Conservation (phyloP, 2,797 vertebrate genomes). For the Acanthurus tractus region DNA sequence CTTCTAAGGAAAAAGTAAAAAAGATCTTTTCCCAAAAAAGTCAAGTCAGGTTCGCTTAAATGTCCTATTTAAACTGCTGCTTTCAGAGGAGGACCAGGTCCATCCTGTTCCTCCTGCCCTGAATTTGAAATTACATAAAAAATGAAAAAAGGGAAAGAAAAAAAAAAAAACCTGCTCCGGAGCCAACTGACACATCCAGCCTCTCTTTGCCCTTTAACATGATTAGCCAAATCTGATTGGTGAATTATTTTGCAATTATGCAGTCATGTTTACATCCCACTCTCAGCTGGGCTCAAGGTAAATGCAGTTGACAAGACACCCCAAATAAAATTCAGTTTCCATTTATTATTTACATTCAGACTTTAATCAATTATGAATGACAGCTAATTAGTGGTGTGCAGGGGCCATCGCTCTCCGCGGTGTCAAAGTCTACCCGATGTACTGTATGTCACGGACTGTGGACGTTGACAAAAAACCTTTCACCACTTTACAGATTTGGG, state of each 20-base stretch:
- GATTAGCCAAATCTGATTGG: conserved; percentile 53
- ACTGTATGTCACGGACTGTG: conserved; percentile 60
- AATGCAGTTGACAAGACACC: conserved; percentile 62
- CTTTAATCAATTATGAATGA: conserved; percentile 84
- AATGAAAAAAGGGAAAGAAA: background rate
- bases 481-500: conserved; percentile 67
- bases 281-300: conserved; percentile 45
- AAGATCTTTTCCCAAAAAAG: background rate
- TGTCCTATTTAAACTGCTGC: conserved; percentile 24
- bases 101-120: conserved; percentile 18
- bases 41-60: conserved; percentile 10
- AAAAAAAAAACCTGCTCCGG: background rate
- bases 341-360: conserved; percentile 81
- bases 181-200: conserved; percentile 34
- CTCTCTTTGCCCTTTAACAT: conserved; percentile 44
- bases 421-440: conserved; percentile 67
- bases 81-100: conserved; percentile 20
- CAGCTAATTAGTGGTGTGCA: conserved; percentile 78
- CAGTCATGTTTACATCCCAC: conserved; percentile 62
- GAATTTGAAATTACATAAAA: conserved; percentile 20
- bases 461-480: conserved; percentile 76
- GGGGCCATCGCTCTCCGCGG: conserved; percentile 67
- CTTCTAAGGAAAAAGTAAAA: too few species aligned
- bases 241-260: conserved; percentile 63
- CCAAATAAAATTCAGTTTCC: conserved; percentile 76